phyloP scores from a whole-genome alignment of 1,140 invertebrate species.

The Lanistes nyassanus region DNA sequence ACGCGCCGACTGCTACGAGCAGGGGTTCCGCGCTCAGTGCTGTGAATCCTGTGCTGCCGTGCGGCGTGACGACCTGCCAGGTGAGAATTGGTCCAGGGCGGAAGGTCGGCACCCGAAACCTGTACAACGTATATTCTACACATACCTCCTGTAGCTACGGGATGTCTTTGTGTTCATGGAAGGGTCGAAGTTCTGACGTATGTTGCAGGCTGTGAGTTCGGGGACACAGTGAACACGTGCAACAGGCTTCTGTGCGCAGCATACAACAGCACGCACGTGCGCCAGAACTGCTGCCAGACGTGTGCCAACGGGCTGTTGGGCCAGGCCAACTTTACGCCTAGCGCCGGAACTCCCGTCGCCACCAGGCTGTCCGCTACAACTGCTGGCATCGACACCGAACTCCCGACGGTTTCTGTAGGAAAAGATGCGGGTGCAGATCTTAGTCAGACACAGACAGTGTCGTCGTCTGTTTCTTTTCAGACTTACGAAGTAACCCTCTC shows the following conservation, averaged over 20 bases:
- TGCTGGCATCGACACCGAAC: neutral
- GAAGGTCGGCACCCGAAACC: neutral
- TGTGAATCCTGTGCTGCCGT: slow-evolving; percentile 18
- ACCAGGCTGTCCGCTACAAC: neutral
- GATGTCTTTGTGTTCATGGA: neutral
- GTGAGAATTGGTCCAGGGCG: neutral
- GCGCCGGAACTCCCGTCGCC: neutral
- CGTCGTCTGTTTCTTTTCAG: neutral
- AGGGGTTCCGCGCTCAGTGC: slow-evolving; percentile 25
- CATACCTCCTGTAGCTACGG: neutral
- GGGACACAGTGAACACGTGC: slow-evolving; percentile 25
- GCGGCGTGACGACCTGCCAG: slow-evolving; percentile 1
- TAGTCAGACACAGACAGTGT: neutral
- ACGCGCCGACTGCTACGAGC: slow-evolving; percentile 30
- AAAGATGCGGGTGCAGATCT: neutral
- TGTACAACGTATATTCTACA: neutral
- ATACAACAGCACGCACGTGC: slow-evolving; percentile 23
- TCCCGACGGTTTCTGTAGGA: neutral
- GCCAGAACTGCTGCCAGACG: slow-evolving; percentile 32
- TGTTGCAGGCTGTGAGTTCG: slow-evolving; percentile 33
- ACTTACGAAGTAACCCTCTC: neutral
- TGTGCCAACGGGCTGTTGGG: slow-evolving; percentile 27
- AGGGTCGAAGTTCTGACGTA: neutral
- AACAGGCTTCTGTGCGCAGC: slow-evolving; percentile 15
- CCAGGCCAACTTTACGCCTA: slow-evolving; percentile 13